Evolutionary conservation across 2,113 vertebrate species (phyloP).

Genomic region (Solea solea): DNA sequence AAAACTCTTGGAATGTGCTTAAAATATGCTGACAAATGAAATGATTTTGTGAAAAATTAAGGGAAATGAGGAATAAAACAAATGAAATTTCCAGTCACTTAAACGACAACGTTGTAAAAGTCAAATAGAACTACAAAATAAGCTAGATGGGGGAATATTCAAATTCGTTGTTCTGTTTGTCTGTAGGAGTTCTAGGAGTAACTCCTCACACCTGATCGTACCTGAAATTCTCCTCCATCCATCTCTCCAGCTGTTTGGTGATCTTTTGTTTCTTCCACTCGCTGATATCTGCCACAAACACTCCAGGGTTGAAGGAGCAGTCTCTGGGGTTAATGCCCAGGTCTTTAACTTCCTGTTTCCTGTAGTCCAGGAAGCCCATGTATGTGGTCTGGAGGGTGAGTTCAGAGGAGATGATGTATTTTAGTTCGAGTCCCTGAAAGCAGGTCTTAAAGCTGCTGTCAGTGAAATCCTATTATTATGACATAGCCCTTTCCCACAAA

Average conservation of each 20-base stretch:
- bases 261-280: slow-evolving; percentile 94
- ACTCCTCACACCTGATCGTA: slow-evolving; percentile 36
- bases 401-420: slow-evolving; percentile 20
- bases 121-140: too few relatives aligned
- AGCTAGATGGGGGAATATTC: too few relatives aligned
- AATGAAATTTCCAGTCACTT: too few relatives aligned
- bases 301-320: slow-evolving; percentile 96
- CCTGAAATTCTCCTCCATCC: slow-evolving; percentile 94
- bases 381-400: slow-evolving; percentile 87
- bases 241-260: slow-evolving; percentile 94
- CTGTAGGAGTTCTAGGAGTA: too few relatives aligned
- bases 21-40: too few relatives aligned
- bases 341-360: slow-evolving; percentile 88
- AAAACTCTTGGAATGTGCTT: too few relatives aligned
- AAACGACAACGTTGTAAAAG: too few relatives aligned
- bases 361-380: slow-evolving; percentile 97
- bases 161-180: too few relatives aligned
- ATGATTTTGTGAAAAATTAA: too few relatives aligned
- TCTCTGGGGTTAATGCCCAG: slow-evolving; percentile 93
- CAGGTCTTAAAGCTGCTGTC: background rate
- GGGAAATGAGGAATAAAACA: too few relatives aligned
- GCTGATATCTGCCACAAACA: slow-evolving; percentile 91
- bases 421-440: background rate
- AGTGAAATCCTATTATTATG: too few relatives aligned
- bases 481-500: too few relatives aligned